Evolutionary conservation across 1,140 invertebrate species (phyloP), one percentile per base, ranked within the genome.

Genomic region (Zaprionus davidi): DNA sequence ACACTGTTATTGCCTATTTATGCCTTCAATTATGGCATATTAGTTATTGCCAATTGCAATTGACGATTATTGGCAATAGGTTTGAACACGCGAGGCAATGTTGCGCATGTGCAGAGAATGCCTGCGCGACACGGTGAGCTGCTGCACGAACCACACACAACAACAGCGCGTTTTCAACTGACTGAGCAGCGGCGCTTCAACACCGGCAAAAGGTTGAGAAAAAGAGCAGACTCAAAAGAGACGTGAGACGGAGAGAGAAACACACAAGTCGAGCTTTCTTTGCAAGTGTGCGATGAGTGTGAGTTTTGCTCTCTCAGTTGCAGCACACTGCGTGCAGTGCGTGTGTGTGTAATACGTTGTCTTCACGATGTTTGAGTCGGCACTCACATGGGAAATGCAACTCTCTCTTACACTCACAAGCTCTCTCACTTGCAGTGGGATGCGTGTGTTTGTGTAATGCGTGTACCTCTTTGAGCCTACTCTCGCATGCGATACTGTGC

Each of bases 111-210:
- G 84, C 78, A 46, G 31, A 34, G 31, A 63, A 60, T 31, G 20
- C 36, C 53, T 49, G 24, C 64, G 49, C 38, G 9, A 11, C 55
- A 9, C 31, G 31, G 31, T 3, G 60, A 60, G 38, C 34, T 62
- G 49, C 41, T 28, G 38, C 46, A 71, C 44, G 46, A 69, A 17
- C 31, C 31, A n/a, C 2, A 46, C 41, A 51, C 46, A 51, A 51
- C 46, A 51, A 82, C 82, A 83, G 83, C 53, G 41, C 83, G 76
- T 82, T 79, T 74, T 31, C 41, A 71, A 87, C 80, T 86, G 68
- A 77, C 59, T 63, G 22, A 51, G 22, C 22, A 64, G 62, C 63
- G 65, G 20, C 55, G 59, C 44, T 38, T 26, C 26, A 20, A 44
- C 22, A 68, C 71, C 67, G 76, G 62, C 66, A 67, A 53, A 36